Evolutionary conservation across 2,797 vertebrate genomes (phyloP), one percentile per base, ranked within the genome.

Genomic region (Trematomus bernacchii): DNA sequence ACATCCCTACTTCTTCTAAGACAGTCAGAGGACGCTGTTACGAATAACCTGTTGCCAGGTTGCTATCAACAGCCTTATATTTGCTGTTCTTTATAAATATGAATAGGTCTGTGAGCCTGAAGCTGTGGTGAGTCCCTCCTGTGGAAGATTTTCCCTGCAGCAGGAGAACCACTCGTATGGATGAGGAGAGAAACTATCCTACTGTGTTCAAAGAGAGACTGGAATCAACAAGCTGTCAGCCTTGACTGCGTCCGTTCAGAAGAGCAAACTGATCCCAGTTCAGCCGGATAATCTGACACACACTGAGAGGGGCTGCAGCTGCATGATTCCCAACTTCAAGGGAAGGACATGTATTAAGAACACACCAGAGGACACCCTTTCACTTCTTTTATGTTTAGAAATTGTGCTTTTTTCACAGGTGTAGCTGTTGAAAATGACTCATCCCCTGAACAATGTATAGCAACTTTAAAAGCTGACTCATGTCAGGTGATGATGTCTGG

Each of bases 151-250:
- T 44, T 23, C 54, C 15, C 43, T 51, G 60, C 65, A 61, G 71
- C 46, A 51, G 27, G 18, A 50, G 19, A 46, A 44, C 21, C 15
- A 13, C 2, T 57, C 33, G 54, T 42, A 79, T 85, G 47, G 10
- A 76, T 83, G 62, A 27, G 19, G 47, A 69, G 40, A 53, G 21
- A 3, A 62, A 61, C 30, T 50, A 19, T 67, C 72, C 78, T 10
- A 44, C 57, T 58, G 68, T 53, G 71, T 73, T 85, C 66, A 85
- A 72, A 83, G 75, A 60, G 54, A 55, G 19, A 12, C 60, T 51
- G 57, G 66, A 75, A 77, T 79, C 80, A 77, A 46, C 62, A 66
- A 50, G 21, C 46, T 44, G 71, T 63, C 57, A 66, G 59, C 23
- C 30, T 61, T 51, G 14, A 21, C 37, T 57, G n/a, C 1, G n/a